Base-by-base conservation (phyloP, 2,113 vertebrate genomes). In the Brachyhypopomus gauderio region DNA sequence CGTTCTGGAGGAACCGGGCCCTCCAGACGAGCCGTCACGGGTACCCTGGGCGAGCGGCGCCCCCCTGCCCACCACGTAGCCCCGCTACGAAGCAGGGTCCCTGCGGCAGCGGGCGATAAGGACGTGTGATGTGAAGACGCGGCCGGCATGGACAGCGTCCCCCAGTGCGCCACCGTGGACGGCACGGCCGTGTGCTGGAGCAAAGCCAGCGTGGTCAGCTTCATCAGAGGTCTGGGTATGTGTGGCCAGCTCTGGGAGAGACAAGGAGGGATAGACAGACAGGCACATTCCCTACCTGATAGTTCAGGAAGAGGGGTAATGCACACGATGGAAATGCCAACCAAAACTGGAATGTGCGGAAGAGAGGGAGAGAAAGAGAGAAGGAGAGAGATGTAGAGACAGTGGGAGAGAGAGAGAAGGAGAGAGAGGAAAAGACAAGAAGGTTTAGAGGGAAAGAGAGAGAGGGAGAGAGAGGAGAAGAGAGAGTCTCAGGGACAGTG, bases 211-310 rank as follows among this genome's bases (percentile, higher is more conserved):
- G 92, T 98, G 93, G 93, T 96, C 92, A 91, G 93, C 95, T 95
- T 98, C 91, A 97, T 98, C 90, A 98, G 97, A 89, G 95, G 95
- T 34, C 94, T 98, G 36, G 97, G 97, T 98, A 97, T 93, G 97
- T 98, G 91, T 5, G 12, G 45, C 1, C 30, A 30, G 12, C 20
- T 22, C 6, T 38, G 27, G 48, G n/a, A 56, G 23, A 19, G 45
- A n/a, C 23, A 3, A 23, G 52, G 59, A 27, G 22, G n/a, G 59
- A n/a, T 23, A 25, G 63, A 16, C 12, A 58, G 27, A 20, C 14
- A 27, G 22, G 14, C 56, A 19, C 17, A 19, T 11, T 17, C 52
- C 58, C 12, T 22, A 16, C 34, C 17, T n/a, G 9, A 7, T 58
- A n/a, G 9, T 55, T 55, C 45, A 55, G 45, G 45, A 14, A 12